Base-by-base conservation (phyloP, 2,797 vertebrate species). In the Rachycentron canadum region DNA sequence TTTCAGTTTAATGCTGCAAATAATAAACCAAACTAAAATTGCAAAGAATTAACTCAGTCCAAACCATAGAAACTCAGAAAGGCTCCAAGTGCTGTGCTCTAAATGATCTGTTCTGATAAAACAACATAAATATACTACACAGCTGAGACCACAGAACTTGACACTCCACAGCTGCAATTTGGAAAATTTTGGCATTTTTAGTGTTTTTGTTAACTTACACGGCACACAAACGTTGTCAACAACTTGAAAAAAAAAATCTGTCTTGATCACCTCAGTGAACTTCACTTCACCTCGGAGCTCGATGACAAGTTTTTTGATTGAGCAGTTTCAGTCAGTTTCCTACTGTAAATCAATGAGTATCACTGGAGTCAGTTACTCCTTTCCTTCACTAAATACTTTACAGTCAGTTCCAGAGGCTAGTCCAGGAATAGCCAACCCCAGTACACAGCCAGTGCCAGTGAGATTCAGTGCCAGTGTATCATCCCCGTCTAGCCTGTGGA, bases 131-230 rank as follows among this genome's bases (percentile, higher is more conserved):
- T 90, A 84, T 86, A 83, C 86, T 76, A 73, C 85, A 89, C 94
- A 94, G 94, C 93, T 93, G 92, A 91, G 83, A 93, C 94, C 92
- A 87, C 92, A 94, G 86, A 92, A 91, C 86, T 62, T 57, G 88
- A 94, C 91, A 91, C 92, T 86, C 81, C 62, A 70, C 90, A 92
- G 91, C 88, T 91, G 91, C 89, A 84, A 87, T 92, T 94, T 92
- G 91, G 90, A 92, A 93, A 91, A 91, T 76, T 83, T 83, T 86
- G 86, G 74, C 86, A 91, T 89, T 90, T 79, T 81, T 55, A 65
- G 86, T 89, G 78, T 88, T 84, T 91, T 82, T 86, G 87, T 91
- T 86, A 84, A 84, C 64, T 91, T 81, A 49, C 63, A 68, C 50
- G 62, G 86, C 79, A 82, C 56, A 68, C 76, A 21, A 83, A 87